Evolutionary conservation across 1,140 invertebrate species (phyloP).

Genomic region (Drosophila asahinai): DNA sequence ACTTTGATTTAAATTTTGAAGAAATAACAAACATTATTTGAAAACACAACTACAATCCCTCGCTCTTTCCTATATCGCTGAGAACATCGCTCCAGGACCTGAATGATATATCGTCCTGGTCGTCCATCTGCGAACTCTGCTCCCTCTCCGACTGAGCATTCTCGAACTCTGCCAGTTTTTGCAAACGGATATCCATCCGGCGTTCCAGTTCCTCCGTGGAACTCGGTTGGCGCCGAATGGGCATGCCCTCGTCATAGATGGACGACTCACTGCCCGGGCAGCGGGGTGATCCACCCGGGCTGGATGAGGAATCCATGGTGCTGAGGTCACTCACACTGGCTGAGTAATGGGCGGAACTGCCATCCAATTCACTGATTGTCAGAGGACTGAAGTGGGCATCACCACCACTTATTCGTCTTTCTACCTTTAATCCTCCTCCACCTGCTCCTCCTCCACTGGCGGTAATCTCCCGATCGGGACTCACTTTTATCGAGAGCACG

Average conservation of each 20-base stretch:
- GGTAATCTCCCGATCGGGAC: background rate
- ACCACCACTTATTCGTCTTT: background rate
- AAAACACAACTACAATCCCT: slow-evolving; percentile 11
- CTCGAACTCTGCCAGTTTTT: slow-evolving; percentile 52
- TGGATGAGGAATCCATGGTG: background rate
- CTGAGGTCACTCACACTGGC: slow-evolving; percentile 26
- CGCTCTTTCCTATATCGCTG: slow-evolving; percentile 12
- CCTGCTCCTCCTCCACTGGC: background rate
- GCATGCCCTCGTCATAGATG: background rate
- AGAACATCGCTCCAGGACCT: slow-evolving; percentile 36
- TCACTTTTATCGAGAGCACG: slow-evolving; percentile 6
- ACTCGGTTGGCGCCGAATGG: slow-evolving; percentile 3
- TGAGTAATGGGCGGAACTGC: background rate
- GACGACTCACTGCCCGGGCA: slow-evolving; percentile 5
- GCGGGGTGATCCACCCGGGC: background rate
- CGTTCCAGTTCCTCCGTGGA: slow-evolving; percentile 22
- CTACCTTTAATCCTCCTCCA: background rate
- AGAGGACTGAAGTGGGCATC: background rate
- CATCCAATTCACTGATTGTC: slow-evolving; percentile 9
- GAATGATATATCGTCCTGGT: background rate
- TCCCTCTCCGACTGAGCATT: slow-evolving; percentile 26
- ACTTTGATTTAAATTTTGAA: background rate
- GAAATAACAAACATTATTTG: background rate
- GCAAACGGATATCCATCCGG: slow-evolving; percentile 44
- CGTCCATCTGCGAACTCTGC: background rate